Evolutionary conservation across 2,797 vertebrate species (phyloP), one percentile per base, ranked within the genome.

Genomic region (Podargus strigoides): DNA sequence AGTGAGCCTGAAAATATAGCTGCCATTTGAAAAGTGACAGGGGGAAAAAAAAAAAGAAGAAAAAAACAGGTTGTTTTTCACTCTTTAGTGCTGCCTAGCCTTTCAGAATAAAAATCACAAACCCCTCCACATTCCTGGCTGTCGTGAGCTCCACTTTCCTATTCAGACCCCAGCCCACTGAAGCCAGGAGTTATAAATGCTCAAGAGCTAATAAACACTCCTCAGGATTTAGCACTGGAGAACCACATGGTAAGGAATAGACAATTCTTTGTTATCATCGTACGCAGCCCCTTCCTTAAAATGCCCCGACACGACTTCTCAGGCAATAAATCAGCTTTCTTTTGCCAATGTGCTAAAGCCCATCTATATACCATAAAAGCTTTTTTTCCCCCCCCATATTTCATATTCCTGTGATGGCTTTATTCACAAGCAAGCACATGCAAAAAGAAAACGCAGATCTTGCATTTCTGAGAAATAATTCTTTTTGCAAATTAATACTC

Each of bases 151-250:
- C 62, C 66, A 24, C 73, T 94, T 89, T 66, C 12, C 69, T 34
- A 62, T 87, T 92, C 82, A 94, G 74, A 73, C 37, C 62, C 81
- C 66, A 77, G 68, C 46, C 47, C 72, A 60, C 81, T 47, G 75
- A 80, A 91, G 69, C n/a, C 24, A 16, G 68, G 58, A 75, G 85
- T 84, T 88, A 85, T 21, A 89, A 93, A 93, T 75, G 85, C 87
- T 92, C 85, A 52, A 77, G 75, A 94, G 87, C 86, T 72, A 83
- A 95, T 94, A 94, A 93, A 89, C 89, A 80, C 76, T 83, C 42
- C 78, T 58, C 46, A 62, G 87, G 87, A 56, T 85, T 96, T 93
- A 90, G 85, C 64, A 59, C 75, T 72, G 66, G 58, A 87, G 64
- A 95, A 46, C 68, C 87, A 58, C 72, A 44, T 19, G 76, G 74